These are phyloP conservation scores for Trichopoda pennipes DNA, from an alignment of 2,888 invertebrate genomes.

Conservation along the genomic window DNA sequence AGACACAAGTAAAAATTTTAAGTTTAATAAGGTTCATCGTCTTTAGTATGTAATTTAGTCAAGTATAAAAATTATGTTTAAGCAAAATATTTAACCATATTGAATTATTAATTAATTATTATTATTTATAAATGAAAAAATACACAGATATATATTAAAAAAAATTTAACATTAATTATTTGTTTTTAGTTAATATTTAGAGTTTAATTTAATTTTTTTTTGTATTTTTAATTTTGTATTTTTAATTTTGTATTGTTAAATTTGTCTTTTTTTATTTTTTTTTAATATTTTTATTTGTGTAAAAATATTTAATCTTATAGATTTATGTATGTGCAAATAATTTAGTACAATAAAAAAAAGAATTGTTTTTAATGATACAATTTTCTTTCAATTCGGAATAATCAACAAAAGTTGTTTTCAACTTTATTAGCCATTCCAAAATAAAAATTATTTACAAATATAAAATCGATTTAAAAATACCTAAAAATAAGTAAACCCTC, in stretches of 20 bases:
- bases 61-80: not conserved
- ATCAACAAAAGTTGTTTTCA: too few relatives aligned
- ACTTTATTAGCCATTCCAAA: too few relatives aligned
- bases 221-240: slow-evolving; percentile 28
- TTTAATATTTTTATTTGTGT: slow-evolving; percentile 34
- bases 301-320: slow-evolving; percentile 47
- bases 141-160: not conserved
- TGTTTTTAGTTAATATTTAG: too few relatives aligned
- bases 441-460: too few relatives aligned
- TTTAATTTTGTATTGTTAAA: slow-evolving; percentile 23
- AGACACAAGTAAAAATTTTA: not conserved
- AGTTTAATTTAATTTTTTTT: slow-evolving; percentile 5
- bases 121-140: not conserved
- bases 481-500: too few relatives aligned
- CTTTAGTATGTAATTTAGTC: not conserved
- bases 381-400: too few relatives aligned
- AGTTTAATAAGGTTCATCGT: not conserved
- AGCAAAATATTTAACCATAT: not conserved
- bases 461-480: too few relatives aligned
- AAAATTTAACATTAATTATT: too few relatives aligned
- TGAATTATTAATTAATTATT: not conserved
- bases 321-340: slow-evolving; percentile 61
- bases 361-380: slow-evolving; percentile 37
- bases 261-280: slow-evolving; percentile 13
- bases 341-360: slow-evolving; percentile 58